Evolutionary conservation across 2,888 invertebrate genomes (phyloP), one percentile per base, ranked within the genome.

Genomic region (Noctua janthina): DNA sequence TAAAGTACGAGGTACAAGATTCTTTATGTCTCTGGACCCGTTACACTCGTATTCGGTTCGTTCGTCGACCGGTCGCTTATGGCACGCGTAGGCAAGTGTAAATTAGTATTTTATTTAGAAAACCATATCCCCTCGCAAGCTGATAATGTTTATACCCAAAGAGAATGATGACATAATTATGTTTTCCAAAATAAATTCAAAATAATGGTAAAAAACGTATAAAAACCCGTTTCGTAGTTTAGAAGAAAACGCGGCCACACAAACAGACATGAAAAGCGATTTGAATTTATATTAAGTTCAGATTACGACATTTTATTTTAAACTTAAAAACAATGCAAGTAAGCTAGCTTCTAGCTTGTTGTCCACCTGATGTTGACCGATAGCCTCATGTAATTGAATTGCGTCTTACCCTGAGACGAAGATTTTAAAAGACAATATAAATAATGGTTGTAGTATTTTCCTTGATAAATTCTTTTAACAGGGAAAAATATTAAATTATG

Each of bases 321-420:
- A 66, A 59, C 7, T 13, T 43, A 7, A 73, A 64, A 46, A 64
- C 2, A 73, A 23, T 17, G 20, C 46, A 74, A 23, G 17, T 39
- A 13, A 51, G 39, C 49, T 59, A 6, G 39, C 49, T 23, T 39
- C 49, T 59, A 7, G 39, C 39, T 11, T 39, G 8, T 79, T 1
- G 15, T 39, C 49, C 39, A 59, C 56, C 68, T 78, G 49, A 79
- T 49, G n/a, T 56, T 59, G 79, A 79, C 70, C 59, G 80, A 79
- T 79, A 29, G 69, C 10, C 1, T 39, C 5, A 51, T 29, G 29
- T 51, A 79, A 79, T 78, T 49, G 66, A 35, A 67, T 67, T 78
- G 66, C 15, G 46, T n/a, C 64, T 66, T 59, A 51, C 49, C 2
- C 8, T 59, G 23, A 59, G 46, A 46, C 29, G 20, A 56, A 43